Conservation (phyloP, 1,140 invertebrate species). For the Papilio dardanus region DNA sequence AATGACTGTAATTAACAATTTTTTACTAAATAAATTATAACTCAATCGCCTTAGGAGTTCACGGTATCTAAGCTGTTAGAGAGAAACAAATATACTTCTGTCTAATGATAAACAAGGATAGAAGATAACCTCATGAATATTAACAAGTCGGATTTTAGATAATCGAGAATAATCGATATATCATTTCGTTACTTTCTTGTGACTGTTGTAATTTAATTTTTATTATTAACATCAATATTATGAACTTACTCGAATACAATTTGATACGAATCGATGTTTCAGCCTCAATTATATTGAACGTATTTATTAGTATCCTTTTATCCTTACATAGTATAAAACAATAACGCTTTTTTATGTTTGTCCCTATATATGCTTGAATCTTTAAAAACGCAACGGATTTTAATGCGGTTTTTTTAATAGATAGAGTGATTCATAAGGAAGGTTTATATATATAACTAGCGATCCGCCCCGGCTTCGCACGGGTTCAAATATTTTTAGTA, state of each 20-base stretch:
- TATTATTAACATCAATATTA: conserved; percentile 42
- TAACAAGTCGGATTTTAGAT: conserved; percentile 51
- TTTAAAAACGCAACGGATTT: too few relatives aligned
- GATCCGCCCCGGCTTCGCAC: too few relatives aligned
- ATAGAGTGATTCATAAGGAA: too few relatives aligned
- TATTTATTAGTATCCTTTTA: too few relatives aligned
- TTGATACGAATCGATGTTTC: not conserved
- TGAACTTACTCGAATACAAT: not conserved
- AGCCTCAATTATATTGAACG: too few relatives aligned
- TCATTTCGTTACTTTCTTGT: conserved; percentile 44
- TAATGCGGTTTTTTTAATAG: too few relatives aligned
- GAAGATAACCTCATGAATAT: conserved; percentile 33
- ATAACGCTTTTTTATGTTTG: too few relatives aligned
- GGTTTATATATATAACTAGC: too few relatives aligned
- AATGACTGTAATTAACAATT: conserved; percentile 67
- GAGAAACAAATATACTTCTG: conserved; percentile 42
- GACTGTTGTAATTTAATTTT: conserved; percentile 48
- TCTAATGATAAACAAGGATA: conserved; percentile 46
- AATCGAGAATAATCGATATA: conserved; percentile 57
- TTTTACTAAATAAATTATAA: conserved; percentile 68
- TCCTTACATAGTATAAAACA: too few relatives aligned
- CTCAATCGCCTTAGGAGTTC: conserved; percentile 62
- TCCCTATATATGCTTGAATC: too few relatives aligned
- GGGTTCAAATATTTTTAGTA: too few relatives aligned
- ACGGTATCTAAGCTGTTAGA: conserved; percentile 49